These are phyloP conservation scores for Sesamia inferens DNA, from an alignment of 2,888 invertebrate species.

Conservation along the genomic window DNA sequence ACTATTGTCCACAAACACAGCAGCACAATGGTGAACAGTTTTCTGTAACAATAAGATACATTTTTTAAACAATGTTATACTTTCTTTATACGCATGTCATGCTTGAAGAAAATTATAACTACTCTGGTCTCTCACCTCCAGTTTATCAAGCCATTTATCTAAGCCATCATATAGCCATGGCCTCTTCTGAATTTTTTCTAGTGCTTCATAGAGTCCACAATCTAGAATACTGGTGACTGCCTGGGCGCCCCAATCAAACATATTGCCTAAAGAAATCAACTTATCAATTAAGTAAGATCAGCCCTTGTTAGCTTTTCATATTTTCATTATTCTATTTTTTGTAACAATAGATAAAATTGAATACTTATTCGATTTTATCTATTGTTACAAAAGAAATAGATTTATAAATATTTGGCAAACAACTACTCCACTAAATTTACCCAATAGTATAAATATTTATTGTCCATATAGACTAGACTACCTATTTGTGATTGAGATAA, in stretches of 20 bases:
- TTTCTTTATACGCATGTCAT: slow-evolving; percentile 13
- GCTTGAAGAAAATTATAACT: slow-evolving; percentile 1
- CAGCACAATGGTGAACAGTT: slow-evolving; percentile 95
- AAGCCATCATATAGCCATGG: slow-evolving; percentile 98
- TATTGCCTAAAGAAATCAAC: slow-evolving; percentile 92
- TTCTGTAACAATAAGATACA: slow-evolving; percentile 80
- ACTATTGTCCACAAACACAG: slow-evolving; percentile 98
- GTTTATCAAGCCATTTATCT: slow-evolving; percentile 94
- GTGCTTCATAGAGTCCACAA: slow-evolving; percentile 96
- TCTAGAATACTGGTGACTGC: slow-evolving; percentile 96
- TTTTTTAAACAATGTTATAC: slow-evolving; percentile 36
- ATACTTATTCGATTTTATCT: slow-evolving; percentile 33
- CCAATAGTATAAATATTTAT: slow-evolving; percentile 19
- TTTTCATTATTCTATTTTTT: slow-evolving; percentile 17
- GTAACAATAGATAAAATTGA: too few relatives aligned
- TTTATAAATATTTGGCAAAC: slow-evolving; percentile 44
- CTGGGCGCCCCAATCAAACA: slow-evolving; percentile 99
- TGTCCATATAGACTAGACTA: not conserved
- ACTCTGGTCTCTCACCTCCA: slow-evolving; percentile 86
- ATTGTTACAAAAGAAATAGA: slow-evolving; percentile 28
- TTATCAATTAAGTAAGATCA: slow-evolving; percentile 41
- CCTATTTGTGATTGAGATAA: too few relatives aligned
- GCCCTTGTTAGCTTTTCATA: slow-evolving; percentile 24
- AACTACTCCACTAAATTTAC: slow-evolving; percentile 21
- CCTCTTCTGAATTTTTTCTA: slow-evolving; percentile 95